Evolutionary conservation across 2,888 invertebrate species (phyloP).

Genomic region (Rhorus exstirpatorius): DNA sequence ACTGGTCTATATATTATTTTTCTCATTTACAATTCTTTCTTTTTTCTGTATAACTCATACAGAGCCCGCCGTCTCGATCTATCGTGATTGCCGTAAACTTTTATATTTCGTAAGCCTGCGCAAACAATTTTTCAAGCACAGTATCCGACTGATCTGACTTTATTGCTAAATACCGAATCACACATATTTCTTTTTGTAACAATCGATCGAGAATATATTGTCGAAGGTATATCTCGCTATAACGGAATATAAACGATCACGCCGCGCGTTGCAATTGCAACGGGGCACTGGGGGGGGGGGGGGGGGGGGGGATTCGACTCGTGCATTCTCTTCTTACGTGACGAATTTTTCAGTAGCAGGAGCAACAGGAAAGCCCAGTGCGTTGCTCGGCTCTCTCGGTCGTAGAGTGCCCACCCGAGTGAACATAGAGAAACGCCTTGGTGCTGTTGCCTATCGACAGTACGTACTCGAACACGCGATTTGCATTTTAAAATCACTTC

Average conservation of each 20-base stretch:
- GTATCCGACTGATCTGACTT: too few species aligned
- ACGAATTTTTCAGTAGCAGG: conserved; percentile 75
- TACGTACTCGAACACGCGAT: conserved; percentile 75
- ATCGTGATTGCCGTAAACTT: too few species aligned
- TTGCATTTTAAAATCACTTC: conserved; percentile 82
- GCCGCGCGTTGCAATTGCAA: conserved; percentile 46
- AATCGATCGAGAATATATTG: not conserved
- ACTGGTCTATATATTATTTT: too few species aligned
- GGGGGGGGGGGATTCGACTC: conserved; percentile 5
- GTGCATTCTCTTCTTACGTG: conserved; percentile 78
- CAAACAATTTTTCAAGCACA: not conserved
- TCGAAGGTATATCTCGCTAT: conserved; percentile 14
- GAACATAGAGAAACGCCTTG: conserved; percentile 57
- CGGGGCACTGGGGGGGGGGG: conserved; percentile 2
- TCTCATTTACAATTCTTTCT: too few species aligned
- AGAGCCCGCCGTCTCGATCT: too few species aligned
- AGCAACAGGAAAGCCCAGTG: conserved; percentile 19
- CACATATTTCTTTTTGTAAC: not conserved
- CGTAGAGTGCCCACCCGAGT: conserved; percentile 58
- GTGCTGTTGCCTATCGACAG: conserved; percentile 48
- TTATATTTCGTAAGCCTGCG: too few species aligned
- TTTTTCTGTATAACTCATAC: too few species aligned
- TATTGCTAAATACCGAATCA: not conserved
- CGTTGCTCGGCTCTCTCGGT: conserved; percentile 52
- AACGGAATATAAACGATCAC: conserved; percentile 47